phyloP scores from a whole-genome alignment of 92 coral and sea anemone genomes.

The Actinostola sp. region DNA sequence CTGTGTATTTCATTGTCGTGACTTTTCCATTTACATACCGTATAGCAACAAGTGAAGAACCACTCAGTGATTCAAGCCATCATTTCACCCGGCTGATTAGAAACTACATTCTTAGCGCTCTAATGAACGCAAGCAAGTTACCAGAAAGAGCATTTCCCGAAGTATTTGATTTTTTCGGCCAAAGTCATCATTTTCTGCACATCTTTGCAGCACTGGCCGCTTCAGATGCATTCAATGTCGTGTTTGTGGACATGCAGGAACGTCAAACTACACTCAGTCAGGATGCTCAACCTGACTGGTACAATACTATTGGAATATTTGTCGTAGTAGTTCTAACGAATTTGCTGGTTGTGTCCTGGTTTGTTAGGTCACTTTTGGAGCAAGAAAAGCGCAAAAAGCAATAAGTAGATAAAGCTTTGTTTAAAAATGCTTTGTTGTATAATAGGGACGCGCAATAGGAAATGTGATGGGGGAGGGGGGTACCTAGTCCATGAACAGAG shows the following conservation, averaged over 20 bases:
- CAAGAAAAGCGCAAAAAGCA: conserved; percentile 7
- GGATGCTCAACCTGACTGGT: conserved; percentile 36
- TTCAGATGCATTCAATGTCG: conserved; percentile 80
- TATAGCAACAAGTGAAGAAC: conserved; percentile 12
- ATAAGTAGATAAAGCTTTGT: neutral
- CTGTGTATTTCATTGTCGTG: conserved; percentile 61
- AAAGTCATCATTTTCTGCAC: conserved; percentile 96
- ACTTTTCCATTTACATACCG: conserved; percentile 69
- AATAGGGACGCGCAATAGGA: neutral
- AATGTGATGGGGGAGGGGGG: neutral
- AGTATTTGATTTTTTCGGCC: conserved; percentile 85
- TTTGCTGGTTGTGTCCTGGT: conserved; percentile 24
- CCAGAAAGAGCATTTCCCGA: conserved; percentile 85
- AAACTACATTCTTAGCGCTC: conserved; percentile 61
- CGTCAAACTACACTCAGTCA: conserved; percentile 47
- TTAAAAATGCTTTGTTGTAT: neutral
- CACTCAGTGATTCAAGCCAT: conserved; percentile 32
- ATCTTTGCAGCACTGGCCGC: conserved; percentile 81
- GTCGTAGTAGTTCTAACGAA: neutral
- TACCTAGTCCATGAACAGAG: no score
- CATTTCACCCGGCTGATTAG: conserved; percentile 65
- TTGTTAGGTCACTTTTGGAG: conserved; percentile 21
- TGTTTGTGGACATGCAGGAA: conserved; percentile 72
- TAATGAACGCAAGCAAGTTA: conserved; percentile 66
- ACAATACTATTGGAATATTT: conserved; percentile 26